Base-by-base conservation (phyloP, 2,797 vertebrate species). In the Pterois miles region DNA sequence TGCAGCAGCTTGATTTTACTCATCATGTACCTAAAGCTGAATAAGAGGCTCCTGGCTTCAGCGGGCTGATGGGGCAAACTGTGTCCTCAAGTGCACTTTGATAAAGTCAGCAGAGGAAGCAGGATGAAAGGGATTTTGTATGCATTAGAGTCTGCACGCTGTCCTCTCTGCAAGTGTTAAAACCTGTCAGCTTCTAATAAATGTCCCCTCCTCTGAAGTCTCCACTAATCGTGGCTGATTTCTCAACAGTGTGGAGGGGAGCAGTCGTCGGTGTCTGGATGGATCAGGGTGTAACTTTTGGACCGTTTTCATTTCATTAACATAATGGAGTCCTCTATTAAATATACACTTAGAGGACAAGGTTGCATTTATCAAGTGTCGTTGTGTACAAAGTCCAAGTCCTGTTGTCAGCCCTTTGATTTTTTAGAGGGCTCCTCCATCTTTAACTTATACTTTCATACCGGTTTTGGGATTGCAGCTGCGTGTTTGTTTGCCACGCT, bases 231-330 rank as follows among this genome's bases (percentile, higher is more conserved):
- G n/a, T 38, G 63, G 48, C 67, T 78, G 74, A 81, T 86, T 90
- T 83, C 78, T 80, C 18, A 36, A 8, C 65, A 59, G 71, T 56
- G 59, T n/a, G 57, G 40, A 86, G 48, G 50, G 62, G 80, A 63
- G 64, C 70, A 70, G 74, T 74, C 16, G 57, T 70, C 5, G n/a
- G 67, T 65, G 77, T 84, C 62, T 71, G 66, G 36, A 57, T 59
- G 66, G 74, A 84, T 85, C 65, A 64, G 80, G 65, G 63, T 3
- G n/a, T 66, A 80, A 74, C 74, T 82, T 87, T 66, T 88, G 84
- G 77, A 82, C 76, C 80, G 80, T 81, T 89, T 88, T 88, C 78
- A 86, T 89, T 86, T 80, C 71, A 91, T 91, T 89, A 89, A 71
- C 77, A 85, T 87, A 90, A 91, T 91, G 80, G 77, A 86, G 77